Evolutionary conservation across 2,888 invertebrate species (phyloP), one percentile per base, ranked within the genome.

Genomic region (Yponomeuta plumbellus): DNA sequence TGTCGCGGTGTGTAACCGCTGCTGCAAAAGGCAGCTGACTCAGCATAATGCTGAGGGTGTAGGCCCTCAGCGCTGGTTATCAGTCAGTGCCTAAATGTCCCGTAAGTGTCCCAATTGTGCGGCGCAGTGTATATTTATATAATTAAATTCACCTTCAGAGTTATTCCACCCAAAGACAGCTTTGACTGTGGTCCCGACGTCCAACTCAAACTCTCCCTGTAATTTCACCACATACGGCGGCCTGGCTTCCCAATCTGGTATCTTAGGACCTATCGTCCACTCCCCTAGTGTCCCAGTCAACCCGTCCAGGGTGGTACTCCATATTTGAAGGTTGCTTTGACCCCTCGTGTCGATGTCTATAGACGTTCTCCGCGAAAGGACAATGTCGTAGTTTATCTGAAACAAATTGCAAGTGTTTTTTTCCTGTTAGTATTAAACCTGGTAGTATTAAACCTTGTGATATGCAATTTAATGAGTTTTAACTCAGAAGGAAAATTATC

Each of bases 111-210:
- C n/a, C n/a, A n/a, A n/a, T n/a, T n/a, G n/a, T n/a, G n/a, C n/a
- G n/a, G n/a, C n/a, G n/a, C n/a, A n/a, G n/a, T n/a, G n/a, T n/a
- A n/a, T n/a, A n/a, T n/a, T n/a, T n/a, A n/a, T n/a, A n/a, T n/a
- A 3, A 52, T 17, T 52, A 52, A 11, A 75, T 79, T 78, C 69
- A 87, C 88, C 78, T 67, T 79, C 79, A 67, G 69, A 75, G 10
- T 69, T 68, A 44, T 76, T 73, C 79, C 79, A 80, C 22, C 67
- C 68, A 34, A 80, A 71, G 21, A 64, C 56, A 2, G 71, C 76
- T 26, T 68, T 66, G 23, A 77, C 70, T n/a, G 26, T 61, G 5
- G 26, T 59, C 13, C 23, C 59, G 13, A 5, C 22, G 21, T 21
- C 59, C 59, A 21, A 59, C 11, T 21, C 23, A 21, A 59, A 59